These are phyloP conservation scores for Drosophila fuyamai DNA, from an alignment of 1,140 invertebrate species.

Conservation along the genomic window DNA sequence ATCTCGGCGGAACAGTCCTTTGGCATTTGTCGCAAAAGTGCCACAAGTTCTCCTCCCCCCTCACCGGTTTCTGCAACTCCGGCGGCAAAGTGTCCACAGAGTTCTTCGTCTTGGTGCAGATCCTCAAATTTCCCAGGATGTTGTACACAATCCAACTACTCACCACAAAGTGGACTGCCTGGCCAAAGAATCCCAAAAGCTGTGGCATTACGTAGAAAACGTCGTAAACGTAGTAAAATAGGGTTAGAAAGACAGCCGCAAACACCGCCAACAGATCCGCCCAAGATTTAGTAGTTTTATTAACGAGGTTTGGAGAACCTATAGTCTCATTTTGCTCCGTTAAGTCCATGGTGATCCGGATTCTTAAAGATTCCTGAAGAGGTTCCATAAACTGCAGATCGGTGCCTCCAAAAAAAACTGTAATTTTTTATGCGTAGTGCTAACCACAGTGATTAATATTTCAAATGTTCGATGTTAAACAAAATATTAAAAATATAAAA, in stretches of 20 bases:
- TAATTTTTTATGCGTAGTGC: background rate
- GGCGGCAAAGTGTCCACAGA: conserved; percentile 21
- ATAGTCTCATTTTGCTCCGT: too few species aligned
- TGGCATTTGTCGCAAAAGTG: conserved; percentile 92
- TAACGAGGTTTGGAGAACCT: background rate
- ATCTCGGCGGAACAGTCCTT: conserved; percentile 92
- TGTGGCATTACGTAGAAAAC: conserved; percentile 38
- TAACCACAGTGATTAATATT: background rate
- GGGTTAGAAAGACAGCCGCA: background rate
- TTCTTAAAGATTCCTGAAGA: background rate
- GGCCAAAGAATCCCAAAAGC: conserved; percentile 15
- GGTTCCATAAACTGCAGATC: background rate
- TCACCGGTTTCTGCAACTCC: background rate
- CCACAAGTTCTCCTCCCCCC: conserved; percentile 86
- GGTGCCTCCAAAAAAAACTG: background rate
- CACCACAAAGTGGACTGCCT: conserved; percentile 11
- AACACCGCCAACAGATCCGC: conserved; percentile 13
- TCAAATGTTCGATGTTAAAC: background rate
- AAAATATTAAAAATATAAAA: too few species aligned
- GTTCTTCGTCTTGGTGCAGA: conserved; percentile 25
- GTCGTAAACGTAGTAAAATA: conserved; percentile 33
- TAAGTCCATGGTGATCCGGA: background rate
- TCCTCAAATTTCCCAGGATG: conserved; percentile 51
- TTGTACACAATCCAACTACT: conserved; percentile 28
- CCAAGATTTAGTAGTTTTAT: background rate